Evolutionary conservation across 2,113 vertebrate species (phyloP).

Genomic region (Myrmecobius fasciatus): DNA sequence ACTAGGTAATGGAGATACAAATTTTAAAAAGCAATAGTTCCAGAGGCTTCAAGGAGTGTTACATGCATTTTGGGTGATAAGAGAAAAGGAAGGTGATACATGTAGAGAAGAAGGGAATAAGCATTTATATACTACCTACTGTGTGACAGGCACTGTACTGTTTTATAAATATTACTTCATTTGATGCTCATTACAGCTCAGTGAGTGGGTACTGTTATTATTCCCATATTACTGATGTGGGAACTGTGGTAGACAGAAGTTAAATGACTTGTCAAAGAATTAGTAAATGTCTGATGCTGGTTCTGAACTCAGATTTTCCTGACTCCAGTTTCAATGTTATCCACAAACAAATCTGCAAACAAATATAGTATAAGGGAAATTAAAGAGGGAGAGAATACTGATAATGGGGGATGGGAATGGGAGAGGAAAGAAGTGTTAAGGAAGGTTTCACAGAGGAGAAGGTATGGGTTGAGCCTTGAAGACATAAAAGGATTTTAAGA

Average conservation of each 20-base stretch:
- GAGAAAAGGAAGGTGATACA: not conserved
- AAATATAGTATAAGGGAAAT: not conserved
- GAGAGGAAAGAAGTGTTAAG: no score
- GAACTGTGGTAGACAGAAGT: not conserved
- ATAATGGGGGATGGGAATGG: no score
- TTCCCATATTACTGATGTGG: not conserved
- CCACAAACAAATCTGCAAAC: not conserved
- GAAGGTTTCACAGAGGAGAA: no score
- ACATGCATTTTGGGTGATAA: not conserved
- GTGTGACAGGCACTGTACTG: not conserved
- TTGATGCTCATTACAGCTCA: not conserved
- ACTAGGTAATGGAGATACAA: not conserved
- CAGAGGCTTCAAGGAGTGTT: not conserved
- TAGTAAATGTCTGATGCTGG: not conserved
- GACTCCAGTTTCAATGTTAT: not conserved
- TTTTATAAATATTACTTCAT: not conserved
- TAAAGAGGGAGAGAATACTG: not conserved
- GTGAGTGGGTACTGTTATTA: not conserved
- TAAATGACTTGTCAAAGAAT: not conserved
- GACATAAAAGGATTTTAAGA: not conserved
- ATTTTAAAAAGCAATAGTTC: not conserved
- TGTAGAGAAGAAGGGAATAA: not conserved
- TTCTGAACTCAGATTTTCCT: not conserved
- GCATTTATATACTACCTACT: no score
- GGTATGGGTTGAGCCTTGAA: no score